Base-by-base conservation (phyloP, 2,797 vertebrate genomes). In the Pseudocheirus occidentalis region DNA sequence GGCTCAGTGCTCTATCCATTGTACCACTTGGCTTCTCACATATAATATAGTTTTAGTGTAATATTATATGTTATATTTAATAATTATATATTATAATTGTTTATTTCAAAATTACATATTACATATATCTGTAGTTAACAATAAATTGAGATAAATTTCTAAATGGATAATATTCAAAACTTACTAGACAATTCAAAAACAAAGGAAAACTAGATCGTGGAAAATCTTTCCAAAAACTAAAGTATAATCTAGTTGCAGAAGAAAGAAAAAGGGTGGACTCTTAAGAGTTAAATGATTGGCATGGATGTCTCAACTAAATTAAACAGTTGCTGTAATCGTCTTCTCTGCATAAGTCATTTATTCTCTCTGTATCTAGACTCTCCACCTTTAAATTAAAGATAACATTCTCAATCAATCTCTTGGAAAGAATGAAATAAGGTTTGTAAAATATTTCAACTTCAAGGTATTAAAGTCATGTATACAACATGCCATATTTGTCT, bases 371-470 rank as follows among this genome's bases (percentile, higher is more conserved):
- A 87, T 28, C 58, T 57, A 59, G 28, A n/a, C 34, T 9, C n/a
- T 73, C 5, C 9, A 14, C 28, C 90, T 40, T 1, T 50, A 92
- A 90, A 54, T 73, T n/a, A 66, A 92, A 54, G 34, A 46, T 81
- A 59, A 9, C 55, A 92, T n/a, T 90, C 87, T 9, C 92, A 57
- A 90, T 56, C n/a, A 40, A 31, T 73, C n/a, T 94, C 73, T 94
- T 7, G 50, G 27, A 90, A 90, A 94, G n/a, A 73, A 94, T 46
- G 46, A 93, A 92, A 93, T 91, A 55, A 94, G 50, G 18, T 62
- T 91, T 94, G 59, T 46, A 40, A 91, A 91, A 91, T 93, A 58
- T 95, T 54, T 91, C 29, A 73, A 91, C 55, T 94, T 96, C n/a
- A 58, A 92, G 54, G 28, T 56, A 89, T 87, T 93, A 91, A 21